phyloP scores from a whole-genome alignment of 2,113 vertebrate genomes.

The Alligator mississippiensis region DNA sequence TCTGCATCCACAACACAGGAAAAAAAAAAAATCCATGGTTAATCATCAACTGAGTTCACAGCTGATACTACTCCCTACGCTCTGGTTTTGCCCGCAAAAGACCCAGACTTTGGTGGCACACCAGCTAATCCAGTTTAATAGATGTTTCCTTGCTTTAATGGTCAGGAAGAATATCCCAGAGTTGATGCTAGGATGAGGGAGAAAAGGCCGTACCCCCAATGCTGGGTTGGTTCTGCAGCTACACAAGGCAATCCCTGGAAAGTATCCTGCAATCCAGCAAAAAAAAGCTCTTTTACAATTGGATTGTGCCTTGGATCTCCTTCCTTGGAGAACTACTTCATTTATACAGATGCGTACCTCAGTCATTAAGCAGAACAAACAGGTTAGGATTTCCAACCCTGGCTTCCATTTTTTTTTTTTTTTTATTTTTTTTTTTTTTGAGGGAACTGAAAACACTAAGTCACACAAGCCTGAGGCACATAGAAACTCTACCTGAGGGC shows the following conservation, averaged over 20 bases:
- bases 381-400: neutral
- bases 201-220: too few relatives aligned
- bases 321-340: neutral
- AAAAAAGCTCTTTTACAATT: neutral
- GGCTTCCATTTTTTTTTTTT: too few relatives aligned
- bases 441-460: too few relatives aligned
- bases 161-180: neutral
- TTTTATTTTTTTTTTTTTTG: too few relatives aligned
- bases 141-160: too few relatives aligned
- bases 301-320: neutral
- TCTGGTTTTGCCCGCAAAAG: too few relatives aligned
- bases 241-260: neutral
- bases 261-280: neutral
- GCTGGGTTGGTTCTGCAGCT: neutral
- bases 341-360: neutral
- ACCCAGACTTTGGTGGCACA: neutral
- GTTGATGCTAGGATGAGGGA: neutral
- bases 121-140: neutral
- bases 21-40: neutral
- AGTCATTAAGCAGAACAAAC: neutral
- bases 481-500: neutral
- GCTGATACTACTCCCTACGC: conserved; percentile 12
- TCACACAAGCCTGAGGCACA: neutral
- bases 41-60: conserved; percentile 29
- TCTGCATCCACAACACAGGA: neutral